Percentiles rank a stretch among this genome's conserved stretches.
Conservation (phyloP, 2,113 vertebrate genomes). For the Athene cunicularia region DNA sequence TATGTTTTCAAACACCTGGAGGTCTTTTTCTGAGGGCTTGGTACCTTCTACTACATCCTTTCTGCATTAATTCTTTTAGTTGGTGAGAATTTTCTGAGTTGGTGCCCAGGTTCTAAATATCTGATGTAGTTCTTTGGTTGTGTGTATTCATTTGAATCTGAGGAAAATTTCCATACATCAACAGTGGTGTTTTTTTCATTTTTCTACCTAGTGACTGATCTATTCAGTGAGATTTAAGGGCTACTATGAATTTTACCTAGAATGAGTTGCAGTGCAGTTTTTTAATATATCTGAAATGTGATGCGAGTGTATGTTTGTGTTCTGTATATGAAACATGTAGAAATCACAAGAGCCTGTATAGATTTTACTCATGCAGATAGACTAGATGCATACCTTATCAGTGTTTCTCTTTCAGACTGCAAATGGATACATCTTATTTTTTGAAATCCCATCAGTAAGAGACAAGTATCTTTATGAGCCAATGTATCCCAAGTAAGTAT, state of each 20-base stretch:
- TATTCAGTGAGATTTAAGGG: background rate
- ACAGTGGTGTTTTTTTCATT: background rate
- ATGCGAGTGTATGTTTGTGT: background rate
- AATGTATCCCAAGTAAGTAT: constrained; percentile 92
- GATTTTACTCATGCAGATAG: background rate
- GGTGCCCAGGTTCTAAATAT: background rate
- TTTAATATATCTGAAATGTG: background rate
- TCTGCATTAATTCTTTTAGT: background rate
- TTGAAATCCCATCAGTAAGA: constrained; percentile 85
- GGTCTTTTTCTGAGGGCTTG: background rate
- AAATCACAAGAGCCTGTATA: background rate
- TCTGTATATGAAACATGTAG: background rate
- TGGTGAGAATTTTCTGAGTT: background rate
- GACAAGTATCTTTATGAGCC: constrained; percentile 96
- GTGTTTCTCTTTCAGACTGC: constrained; percentile 85
- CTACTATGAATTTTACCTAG: background rate
- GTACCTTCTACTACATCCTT: background rate
- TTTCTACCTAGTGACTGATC: background rate
- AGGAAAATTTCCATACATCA: background rate
- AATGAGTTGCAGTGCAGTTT: background rate
- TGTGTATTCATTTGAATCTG: background rate
- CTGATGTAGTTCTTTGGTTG: background rate
- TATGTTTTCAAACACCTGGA: background rate
- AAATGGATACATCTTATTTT: constrained; percentile 95
- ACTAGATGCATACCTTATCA: background rate